Base-by-base conservation (phyloP, 2,113 vertebrate genomes). In the Hepsetus odoe region DNA sequence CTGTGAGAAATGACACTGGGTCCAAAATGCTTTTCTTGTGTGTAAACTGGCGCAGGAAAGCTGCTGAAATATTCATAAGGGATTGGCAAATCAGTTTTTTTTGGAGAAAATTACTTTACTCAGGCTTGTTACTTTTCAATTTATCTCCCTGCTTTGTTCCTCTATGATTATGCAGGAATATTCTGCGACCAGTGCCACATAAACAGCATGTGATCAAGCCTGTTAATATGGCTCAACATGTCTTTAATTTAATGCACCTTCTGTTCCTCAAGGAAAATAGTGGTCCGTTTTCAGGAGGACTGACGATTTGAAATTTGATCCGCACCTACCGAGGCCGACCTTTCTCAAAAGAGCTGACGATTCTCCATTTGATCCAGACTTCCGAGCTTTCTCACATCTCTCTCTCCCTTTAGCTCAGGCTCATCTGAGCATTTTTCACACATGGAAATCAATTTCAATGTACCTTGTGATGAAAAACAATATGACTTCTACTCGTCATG, bases 381-480 rank as follows among this genome's bases (percentile, higher is more conserved):
- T 74, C 30, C 16, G 26, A 49, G 24, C 64, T 55, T 59, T 74
- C 62, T 26, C 65, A 62, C 28, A 58, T 76, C 62, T 51, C 62
- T 40, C 38, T 32, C 32, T 55, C 30, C 22, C 32, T 70, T 70
- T 69, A 58, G 65, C 58, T 13, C 20, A 61, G 71, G 76, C 66
- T 76, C 59, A 24, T 55, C 59, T 78, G 65, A 40, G 44, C 76
- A 74, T 75, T 72, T 81, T 49, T 81, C 72, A 81, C 76, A 75
- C 22, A 7, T 65, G 35, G 71, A 85, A 83, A 83, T 81, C 79
- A 66, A 79, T 86, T 81, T 71, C 62, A 30, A 30, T 70, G 49
- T 51, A 51, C 32, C 44, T 46, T 74, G 28, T 51, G 59, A 71
- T 80, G 74, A 75, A 82, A 83, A 82, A 80, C 73, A 74, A 72